These are phyloP conservation scores for Salvelinus sp. DNA, from an alignment of 2,113 vertebrate genomes.

Conservation along the genomic window DNA sequence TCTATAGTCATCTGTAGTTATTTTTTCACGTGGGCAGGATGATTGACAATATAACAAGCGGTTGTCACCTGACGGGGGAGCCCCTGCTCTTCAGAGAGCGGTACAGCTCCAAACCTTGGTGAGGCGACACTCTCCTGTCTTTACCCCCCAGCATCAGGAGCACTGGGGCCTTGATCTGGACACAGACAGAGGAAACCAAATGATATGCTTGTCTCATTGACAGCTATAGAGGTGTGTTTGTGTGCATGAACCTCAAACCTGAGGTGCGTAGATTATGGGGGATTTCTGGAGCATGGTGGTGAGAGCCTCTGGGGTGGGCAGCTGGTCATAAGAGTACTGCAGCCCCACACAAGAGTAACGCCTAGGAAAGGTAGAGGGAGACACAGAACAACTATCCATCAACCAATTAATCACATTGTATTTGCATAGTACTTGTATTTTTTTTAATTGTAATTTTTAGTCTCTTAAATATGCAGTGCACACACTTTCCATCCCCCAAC, in stretches of 20 bases:
- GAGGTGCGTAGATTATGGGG: constrained; percentile 71
- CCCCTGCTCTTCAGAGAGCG: constrained; percentile 75
- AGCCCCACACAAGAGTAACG: constrained; percentile 77
- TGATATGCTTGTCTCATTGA: no score
- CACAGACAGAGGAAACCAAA: neutral
- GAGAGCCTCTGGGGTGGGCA: constrained; percentile 73
- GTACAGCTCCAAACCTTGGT: constrained; percentile 82
- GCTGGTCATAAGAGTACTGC: constrained; percentile 74
- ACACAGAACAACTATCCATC: neutral
- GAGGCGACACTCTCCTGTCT: constrained; percentile 80
- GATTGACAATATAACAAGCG: neutral
- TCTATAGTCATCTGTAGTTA: no score
- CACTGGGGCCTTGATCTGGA: constrained; percentile 74
- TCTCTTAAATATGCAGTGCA: no score
- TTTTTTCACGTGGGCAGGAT: no score
- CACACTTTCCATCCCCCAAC: no score
- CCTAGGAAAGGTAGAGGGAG: constrained; percentile 54
- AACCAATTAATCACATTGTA: no score
- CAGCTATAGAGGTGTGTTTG: neutral
- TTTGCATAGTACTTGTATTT: no score
- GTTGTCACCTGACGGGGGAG: constrained; percentile 69
- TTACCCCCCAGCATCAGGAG: constrained; percentile 77
- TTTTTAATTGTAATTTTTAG: no score
- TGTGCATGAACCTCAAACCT: constrained; percentile 60
- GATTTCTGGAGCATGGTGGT: constrained; percentile 77